Evolutionary conservation across 2,113 vertebrate genomes (phyloP).

Genomic region (Oenanthe oenanthe): DNA sequence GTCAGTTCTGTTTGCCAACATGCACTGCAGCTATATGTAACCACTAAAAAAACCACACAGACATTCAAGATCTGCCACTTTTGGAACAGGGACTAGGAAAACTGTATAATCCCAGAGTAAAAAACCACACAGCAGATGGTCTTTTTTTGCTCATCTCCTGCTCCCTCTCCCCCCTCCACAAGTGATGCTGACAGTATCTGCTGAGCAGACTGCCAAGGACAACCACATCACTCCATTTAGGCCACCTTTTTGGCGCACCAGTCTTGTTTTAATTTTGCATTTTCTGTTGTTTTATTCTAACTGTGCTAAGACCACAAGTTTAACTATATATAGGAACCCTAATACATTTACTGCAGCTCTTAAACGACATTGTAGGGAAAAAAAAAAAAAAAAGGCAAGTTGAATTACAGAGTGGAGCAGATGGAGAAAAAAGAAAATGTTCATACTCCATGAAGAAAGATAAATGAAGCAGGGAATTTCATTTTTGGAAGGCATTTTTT

Average conservation of each 20-base stretch:
- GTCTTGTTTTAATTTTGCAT: neutral
- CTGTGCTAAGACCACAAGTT: neutral
- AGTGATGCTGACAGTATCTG: neutral
- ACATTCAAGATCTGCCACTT: neutral
- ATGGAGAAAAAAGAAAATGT: neutral
- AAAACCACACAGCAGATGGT: neutral
- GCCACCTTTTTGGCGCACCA: neutral
- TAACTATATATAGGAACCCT: neutral
- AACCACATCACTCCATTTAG: neutral
- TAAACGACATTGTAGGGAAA: neutral
- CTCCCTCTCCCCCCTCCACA: neutral
- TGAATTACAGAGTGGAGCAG: neutral
- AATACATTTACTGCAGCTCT: neutral
- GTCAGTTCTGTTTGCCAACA: neutral
- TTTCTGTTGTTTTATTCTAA: neutral
- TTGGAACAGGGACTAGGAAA: conserved; percentile 14
- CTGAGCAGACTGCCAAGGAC: neutral
- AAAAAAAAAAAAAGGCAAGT: neutral
- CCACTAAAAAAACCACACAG: neutral
- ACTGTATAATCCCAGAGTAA: neutral
- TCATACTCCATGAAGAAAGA: neutral
- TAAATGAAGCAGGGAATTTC: conserved; percentile 26
- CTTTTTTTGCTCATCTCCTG: neutral
- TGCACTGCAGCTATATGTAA: neutral
- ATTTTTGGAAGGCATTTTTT: conserved; percentile 9